These are phyloP conservation scores for Heteromyza rotundicornis DNA, from an alignment of 2,888 invertebrate species.

Conservation along the genomic window DNA sequence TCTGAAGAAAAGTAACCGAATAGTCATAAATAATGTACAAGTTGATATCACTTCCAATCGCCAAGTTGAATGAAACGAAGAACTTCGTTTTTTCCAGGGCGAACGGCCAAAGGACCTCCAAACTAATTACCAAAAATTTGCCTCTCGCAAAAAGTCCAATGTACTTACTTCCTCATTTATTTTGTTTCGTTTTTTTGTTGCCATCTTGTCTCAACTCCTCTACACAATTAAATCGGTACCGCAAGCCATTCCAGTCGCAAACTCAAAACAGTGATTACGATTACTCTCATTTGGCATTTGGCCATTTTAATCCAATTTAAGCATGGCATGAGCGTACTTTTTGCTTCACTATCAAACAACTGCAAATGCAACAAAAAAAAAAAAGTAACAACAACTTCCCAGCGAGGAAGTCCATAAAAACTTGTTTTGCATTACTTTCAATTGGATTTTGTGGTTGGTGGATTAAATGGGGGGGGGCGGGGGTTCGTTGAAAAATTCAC, in stretches of 20 bases:
- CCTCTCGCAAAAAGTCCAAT: no score
- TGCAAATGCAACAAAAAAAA: neutral
- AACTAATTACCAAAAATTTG: no score
- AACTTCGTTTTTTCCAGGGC: no score
- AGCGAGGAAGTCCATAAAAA: neutral
- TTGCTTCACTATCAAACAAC: neutral
- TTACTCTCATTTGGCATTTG: neutral
- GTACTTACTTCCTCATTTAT: no score
- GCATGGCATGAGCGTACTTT: neutral
- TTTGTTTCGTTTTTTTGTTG: no score
- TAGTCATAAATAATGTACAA: no score
- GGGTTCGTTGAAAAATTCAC: neutral
- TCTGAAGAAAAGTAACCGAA: no score
- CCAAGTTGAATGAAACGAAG: no score
- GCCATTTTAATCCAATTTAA: conserved; percentile 3
- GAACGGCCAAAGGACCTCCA: no score
- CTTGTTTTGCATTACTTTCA: conserved; percentile 2
- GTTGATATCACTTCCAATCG: no score
- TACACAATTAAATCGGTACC: neutral
- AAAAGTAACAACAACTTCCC: neutral
- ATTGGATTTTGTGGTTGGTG: neutral
- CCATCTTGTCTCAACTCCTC: neutral
- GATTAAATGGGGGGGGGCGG: no score
- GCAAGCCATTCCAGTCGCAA: no score
- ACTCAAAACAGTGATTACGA: neutral